These are phyloP conservation scores for Metaphire vulgaris DNA, from an alignment of 1,140 invertebrate genomes.

Conservation along the genomic window DNA sequence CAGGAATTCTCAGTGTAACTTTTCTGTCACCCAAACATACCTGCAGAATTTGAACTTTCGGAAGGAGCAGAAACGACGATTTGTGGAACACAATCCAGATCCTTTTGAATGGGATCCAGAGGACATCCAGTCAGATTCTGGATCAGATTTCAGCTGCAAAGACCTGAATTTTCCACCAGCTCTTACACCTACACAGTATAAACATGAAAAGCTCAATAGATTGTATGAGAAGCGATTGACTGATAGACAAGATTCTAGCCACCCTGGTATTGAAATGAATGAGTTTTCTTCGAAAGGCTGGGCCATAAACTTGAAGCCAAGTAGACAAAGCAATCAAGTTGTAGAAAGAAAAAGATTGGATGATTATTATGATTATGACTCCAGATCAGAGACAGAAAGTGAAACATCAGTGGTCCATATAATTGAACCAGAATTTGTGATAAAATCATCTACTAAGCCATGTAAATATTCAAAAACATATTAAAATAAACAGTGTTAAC, in stretches of 20 bases:
- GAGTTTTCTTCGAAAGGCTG: too few relatives aligned
- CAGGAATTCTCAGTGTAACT: background rate
- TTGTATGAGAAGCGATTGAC: background rate
- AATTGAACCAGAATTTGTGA: background rate
- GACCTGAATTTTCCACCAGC: background rate
- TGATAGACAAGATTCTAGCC: background rate
- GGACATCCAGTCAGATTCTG: conserved; percentile 29
- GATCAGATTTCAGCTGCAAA: background rate
- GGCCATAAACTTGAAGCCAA: too few relatives aligned
- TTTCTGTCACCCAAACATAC: background rate
- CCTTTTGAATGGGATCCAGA: conserved; percentile 38
- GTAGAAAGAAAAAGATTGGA: too few relatives aligned
- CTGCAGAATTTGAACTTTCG: background rate
- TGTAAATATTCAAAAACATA: too few relatives aligned
- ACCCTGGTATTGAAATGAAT: too few relatives aligned
- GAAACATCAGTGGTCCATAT: background rate
- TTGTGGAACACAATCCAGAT: conserved; percentile 39
- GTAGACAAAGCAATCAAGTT: too few relatives aligned
- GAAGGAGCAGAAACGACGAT: conserved; percentile 1
- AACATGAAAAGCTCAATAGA: background rate
- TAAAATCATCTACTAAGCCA: too few relatives aligned
- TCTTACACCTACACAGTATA: background rate
- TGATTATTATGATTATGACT: too few relatives aligned
- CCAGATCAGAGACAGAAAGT: background rate
- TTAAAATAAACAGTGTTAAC: too few relatives aligned